A percentile compares a stretch with the other conserved stretches of the same genome.
These are phyloP conservation scores for Andrena marginata DNA, from an alignment of 2,888 invertebrate species.

Conservation along the genomic window DNA sequence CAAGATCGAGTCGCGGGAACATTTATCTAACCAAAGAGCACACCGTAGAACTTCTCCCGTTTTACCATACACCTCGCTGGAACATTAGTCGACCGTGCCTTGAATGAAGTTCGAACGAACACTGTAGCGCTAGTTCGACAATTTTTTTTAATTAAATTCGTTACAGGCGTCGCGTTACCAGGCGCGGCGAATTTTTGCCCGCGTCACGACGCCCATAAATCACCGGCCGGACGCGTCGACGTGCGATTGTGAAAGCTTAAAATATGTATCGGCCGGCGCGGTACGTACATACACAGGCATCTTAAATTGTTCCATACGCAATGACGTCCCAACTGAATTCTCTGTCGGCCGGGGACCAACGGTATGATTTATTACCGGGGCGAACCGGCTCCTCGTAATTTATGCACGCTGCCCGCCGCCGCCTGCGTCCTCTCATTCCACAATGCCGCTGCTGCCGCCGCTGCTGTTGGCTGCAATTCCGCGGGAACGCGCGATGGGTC, in stretches of 20 bases:
- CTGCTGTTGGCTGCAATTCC: slow-evolving; percentile 57
- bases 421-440: slow-evolving; percentile 39
- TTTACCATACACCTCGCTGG: no score
- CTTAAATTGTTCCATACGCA: slow-evolving; percentile 64
- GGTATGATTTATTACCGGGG: slow-evolving; percentile 68
- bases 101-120: background rate
- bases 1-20: no score
- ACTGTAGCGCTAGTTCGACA: background rate
- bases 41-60: no score
- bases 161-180: slow-evolving; percentile 22
- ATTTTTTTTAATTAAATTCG: slow-evolving; percentile 49
- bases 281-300: slow-evolving; percentile 40
- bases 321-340: slow-evolving; percentile 58
- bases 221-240: slow-evolving; percentile 38
- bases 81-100: no score
- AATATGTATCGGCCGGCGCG: slow-evolving; percentile 37
- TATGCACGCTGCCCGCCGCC: slow-evolving; percentile 61
- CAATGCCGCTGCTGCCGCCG: slow-evolving; percentile 30
- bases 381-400: slow-evolving; percentile 65
- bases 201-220: slow-evolving; percentile 52
- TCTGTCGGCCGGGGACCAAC: slow-evolving; percentile 46
- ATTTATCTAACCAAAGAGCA: no score
- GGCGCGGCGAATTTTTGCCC: slow-evolving; percentile 29
- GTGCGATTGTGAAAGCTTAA: slow-evolving; percentile 48
- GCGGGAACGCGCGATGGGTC: slow-evolving; percentile 60